phyloP scores from a whole-genome alignment of 2,113 vertebrate species.

The Rhinogobius similis region DNA sequence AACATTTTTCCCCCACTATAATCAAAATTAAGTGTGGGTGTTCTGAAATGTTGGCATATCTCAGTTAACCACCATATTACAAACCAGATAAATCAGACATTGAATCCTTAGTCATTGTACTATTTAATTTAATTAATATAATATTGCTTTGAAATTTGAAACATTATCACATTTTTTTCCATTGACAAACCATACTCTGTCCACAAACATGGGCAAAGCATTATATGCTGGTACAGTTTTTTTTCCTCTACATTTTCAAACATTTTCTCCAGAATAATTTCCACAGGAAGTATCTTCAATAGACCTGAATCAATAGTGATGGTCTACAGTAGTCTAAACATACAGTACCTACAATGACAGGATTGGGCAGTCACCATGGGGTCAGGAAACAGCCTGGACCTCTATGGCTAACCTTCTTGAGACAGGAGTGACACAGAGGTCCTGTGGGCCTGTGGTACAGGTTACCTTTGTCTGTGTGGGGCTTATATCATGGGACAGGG shows the following conservation, averaged over 20 bases:
- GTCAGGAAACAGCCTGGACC: constrained; percentile 47
- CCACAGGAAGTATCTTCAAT: constrained; percentile 42
- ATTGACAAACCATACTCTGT: constrained; percentile 68
- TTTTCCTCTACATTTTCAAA: constrained; percentile 47
- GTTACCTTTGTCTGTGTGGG: constrained; percentile 51
- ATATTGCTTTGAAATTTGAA: constrained; percentile 76
- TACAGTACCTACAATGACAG: constrained; percentile 58
- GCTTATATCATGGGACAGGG: constrained; percentile 46
- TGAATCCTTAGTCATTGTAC: constrained; percentile 59
- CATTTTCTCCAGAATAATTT: constrained; percentile 28
- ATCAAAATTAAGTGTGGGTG: background rate
- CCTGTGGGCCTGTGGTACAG: constrained; percentile 42
- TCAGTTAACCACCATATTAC: background rate
- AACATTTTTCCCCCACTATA: background rate
- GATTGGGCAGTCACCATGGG: constrained; percentile 51
- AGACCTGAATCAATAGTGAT: constrained; percentile 65
- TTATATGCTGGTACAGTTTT: constrained; percentile 70
- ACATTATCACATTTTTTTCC: constrained; percentile 71
- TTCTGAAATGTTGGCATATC: background rate
- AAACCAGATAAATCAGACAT: constrained; percentile 35
- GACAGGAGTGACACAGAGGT: constrained; percentile 43
- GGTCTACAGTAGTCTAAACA: constrained; percentile 57
- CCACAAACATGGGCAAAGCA: constrained; percentile 71
- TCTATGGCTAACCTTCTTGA: constrained; percentile 53
- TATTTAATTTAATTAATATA: constrained; percentile 74